Percentiles rank a stretch among this genome's conserved stretches.
phyloP scores from a whole-genome alignment of 1,140 invertebrate species.

The Drosophila jambulina region DNA sequence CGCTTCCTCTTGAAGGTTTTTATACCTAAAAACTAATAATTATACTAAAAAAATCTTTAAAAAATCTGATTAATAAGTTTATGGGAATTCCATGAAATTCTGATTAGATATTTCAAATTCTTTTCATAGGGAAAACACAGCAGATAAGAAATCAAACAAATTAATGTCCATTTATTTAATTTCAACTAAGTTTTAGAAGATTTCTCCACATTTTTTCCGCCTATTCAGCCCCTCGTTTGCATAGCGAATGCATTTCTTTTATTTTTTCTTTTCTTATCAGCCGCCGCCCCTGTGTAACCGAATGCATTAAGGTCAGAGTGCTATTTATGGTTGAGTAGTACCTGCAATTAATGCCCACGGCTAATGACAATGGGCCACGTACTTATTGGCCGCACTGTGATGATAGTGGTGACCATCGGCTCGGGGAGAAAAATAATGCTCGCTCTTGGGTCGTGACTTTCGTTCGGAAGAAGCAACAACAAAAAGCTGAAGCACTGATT shows the following conservation, averaged over 20 bases:
- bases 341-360: conserved; percentile 68
- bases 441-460: conserved; percentile 35
- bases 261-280: conserved; percentile 43
- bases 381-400: conserved; percentile 33
- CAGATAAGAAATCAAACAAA: neutral
- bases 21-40: neutral
- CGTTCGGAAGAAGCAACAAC: conserved; percentile 11
- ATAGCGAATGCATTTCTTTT: conserved; percentile 49
- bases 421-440: conserved; percentile 19
- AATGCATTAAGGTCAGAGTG: conserved; percentile 59
- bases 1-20: too few species aligned
- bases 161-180: neutral
- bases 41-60: neutral
- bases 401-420: conserved; percentile 23
- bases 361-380: conserved; percentile 52
- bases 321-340: conserved; percentile 14
- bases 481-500: conserved; percentile 30
- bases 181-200: neutral
- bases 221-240: conserved; percentile 4
- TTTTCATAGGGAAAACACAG: neutral
- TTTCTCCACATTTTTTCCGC: neutral
- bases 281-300: conserved; percentile 61
- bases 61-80: neutral
- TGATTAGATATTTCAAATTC: neutral
- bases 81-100: neutral